phyloP scores from a whole-genome alignment of 2,113 vertebrate species.

The Calyptommatus sinebrachiatus region DNA sequence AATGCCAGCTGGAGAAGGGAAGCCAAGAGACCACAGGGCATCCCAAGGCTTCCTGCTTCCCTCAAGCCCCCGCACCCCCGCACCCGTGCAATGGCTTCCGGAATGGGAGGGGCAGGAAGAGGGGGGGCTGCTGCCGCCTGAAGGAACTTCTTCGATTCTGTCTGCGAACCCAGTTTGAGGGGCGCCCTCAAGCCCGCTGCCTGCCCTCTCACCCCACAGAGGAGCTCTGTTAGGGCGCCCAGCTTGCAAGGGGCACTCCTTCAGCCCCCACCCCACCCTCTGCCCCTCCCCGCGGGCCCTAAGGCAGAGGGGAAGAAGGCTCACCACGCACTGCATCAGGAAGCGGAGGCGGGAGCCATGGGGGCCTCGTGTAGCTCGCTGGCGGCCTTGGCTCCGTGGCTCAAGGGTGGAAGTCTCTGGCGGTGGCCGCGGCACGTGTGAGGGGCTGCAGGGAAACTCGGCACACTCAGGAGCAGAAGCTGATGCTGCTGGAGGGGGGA shows the following conservation, averaged over 20 bases:
- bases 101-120: too few relatives aligned
- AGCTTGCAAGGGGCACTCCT: too few relatives aligned
- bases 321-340: slow-evolving; percentile 43
- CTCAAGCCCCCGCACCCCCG: too few relatives aligned
- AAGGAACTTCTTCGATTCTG: too few relatives aligned
- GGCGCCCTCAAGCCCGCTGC: background rate
- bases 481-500: too few relatives aligned
- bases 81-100: too few relatives aligned
- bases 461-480: background rate
- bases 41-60: background rate
- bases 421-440: background rate
- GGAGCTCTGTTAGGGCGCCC: fast-evolving
- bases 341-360: slow-evolving; percentile 23
- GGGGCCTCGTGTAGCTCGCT: background rate
- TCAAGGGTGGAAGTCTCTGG: background rate
- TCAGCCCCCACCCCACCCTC: background rate
- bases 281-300: background rate
- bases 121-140: too few relatives aligned
- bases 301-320: background rate
- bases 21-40: too few relatives aligned
- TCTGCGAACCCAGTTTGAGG: background rate
- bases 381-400: background rate
- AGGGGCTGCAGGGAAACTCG: background rate
- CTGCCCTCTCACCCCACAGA: too few relatives aligned
- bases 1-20: too few relatives aligned